Conservation (phyloP, 2,113 vertebrate species). For the Hyperoodon ampullatus region DNA sequence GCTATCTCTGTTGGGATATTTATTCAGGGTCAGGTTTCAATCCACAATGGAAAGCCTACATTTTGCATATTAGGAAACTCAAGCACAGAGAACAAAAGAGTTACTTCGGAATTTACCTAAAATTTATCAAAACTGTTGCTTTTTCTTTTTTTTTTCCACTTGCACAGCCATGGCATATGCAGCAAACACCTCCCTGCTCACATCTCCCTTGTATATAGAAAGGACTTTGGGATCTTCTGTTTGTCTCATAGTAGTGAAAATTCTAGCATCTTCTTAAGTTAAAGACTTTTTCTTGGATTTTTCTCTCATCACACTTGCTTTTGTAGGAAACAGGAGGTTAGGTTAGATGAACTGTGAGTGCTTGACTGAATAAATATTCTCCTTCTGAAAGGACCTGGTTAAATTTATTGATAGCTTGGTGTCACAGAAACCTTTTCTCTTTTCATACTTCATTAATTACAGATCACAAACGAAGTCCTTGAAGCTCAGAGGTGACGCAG, state of each 20-base stretch:
- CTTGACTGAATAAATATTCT: neutral
- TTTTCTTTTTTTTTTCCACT: neutral
- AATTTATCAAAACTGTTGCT: neutral
- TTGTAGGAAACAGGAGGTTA: neutral
- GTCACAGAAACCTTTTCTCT: conserved; percentile 4
- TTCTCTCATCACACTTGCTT: neutral
- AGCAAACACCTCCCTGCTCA: neutral
- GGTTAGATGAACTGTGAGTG: neutral
- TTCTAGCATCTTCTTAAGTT: neutral
- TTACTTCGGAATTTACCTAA: neutral
- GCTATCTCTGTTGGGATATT: neutral
- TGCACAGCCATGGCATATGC: neutral
- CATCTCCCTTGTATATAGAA: neutral
- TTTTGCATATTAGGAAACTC: neutral
- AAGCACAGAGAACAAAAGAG: neutral
- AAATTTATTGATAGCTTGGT: neutral
- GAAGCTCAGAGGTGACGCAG: neutral
- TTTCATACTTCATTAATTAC: conserved; percentile 1
- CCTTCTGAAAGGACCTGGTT: neutral
- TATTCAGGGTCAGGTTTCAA: neutral
- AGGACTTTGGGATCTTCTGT: neutral
- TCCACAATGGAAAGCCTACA: neutral
- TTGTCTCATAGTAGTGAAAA: neutral
- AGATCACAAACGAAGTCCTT: neutral
- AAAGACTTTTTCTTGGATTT: neutral